phyloP scores from a whole-genome alignment of 2,888 invertebrate genomes.

The Philopedon plagiatum region DNA sequence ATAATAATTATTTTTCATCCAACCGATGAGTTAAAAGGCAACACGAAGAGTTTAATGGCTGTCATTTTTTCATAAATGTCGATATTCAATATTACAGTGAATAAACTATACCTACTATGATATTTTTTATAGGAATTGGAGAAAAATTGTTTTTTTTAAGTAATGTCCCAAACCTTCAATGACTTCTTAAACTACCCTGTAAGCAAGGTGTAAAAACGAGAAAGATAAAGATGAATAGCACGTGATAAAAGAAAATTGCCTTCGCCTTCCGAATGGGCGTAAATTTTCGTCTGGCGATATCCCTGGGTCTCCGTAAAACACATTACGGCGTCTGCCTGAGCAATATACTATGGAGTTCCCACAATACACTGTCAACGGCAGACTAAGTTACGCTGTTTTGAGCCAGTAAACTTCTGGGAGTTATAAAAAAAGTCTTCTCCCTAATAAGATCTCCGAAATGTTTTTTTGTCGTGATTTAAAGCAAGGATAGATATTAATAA shows the following conservation, averaged over 20 bases:
- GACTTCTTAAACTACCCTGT: background rate
- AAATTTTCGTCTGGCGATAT: constrained; percentile 37
- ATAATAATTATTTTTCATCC: too few relatives aligned
- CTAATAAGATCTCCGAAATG: background rate
- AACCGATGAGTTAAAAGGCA: too few relatives aligned
- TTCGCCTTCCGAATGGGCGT: constrained; percentile 24
- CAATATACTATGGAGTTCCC: constrained; percentile 27
- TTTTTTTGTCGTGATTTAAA: background rate
- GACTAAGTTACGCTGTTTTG: constrained; percentile 18
- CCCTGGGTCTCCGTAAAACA: constrained; percentile 33
- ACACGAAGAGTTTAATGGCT: too few relatives aligned
- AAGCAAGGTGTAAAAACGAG: constrained; percentile 25
- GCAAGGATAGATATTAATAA: background rate
- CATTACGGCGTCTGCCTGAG: constrained; percentile 24
- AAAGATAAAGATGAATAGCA: constrained; percentile 35
- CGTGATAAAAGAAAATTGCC: constrained; percentile 39
- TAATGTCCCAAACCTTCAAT: background rate
- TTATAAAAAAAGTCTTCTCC: background rate
- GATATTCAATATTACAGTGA: too few relatives aligned
- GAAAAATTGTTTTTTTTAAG: background rate
- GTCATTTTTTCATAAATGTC: too few relatives aligned
- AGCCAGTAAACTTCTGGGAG: constrained; percentile 7
- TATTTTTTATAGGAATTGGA: background rate
- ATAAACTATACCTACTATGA: too few relatives aligned
- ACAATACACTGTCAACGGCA: constrained; percentile 23